Evolutionary conservation across 2,113 vertebrate species (phyloP).

Genomic region (Stomatorhinus ivindoensis): DNA sequence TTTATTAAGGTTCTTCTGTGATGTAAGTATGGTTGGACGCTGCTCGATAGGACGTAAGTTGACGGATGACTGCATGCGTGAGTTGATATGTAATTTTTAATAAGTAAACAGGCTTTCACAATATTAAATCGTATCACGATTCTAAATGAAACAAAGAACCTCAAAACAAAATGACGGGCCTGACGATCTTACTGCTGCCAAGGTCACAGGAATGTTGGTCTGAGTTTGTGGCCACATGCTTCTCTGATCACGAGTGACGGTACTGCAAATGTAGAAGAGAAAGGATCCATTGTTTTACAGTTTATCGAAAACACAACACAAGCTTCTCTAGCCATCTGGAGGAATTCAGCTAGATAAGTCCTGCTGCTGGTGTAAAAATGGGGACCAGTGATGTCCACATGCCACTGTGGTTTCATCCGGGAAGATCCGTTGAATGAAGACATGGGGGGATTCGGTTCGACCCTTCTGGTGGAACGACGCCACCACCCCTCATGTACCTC

Average conservation of each 20-base stretch:
- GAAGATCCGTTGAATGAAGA: background rate
- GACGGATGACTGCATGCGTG: background rate
- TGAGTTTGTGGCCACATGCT: background rate
- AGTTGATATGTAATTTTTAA: background rate
- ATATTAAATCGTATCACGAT: background rate
- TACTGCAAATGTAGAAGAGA: background rate
- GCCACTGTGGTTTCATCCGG: background rate
- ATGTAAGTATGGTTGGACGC: background rate
- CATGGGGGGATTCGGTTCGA: background rate
- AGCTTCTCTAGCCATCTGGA: background rate
- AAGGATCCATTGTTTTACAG: slow-evolving; percentile 2
- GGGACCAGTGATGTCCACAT: background rate
- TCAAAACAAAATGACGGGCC: background rate
- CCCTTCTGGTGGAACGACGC: background rate
- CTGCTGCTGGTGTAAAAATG: background rate
- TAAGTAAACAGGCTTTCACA: background rate
- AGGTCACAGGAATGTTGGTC: background rate
- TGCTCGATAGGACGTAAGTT: background rate
- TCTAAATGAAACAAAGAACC: background rate
- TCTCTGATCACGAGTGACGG: background rate
- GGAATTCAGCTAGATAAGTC: background rate
- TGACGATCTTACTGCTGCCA: background rate
- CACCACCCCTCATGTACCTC: background rate
- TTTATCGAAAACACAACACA: background rate
- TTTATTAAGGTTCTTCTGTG: background rate